Conservation (phyloP, 2,113 vertebrate species). For the Meriones unguiculatus region DNA sequence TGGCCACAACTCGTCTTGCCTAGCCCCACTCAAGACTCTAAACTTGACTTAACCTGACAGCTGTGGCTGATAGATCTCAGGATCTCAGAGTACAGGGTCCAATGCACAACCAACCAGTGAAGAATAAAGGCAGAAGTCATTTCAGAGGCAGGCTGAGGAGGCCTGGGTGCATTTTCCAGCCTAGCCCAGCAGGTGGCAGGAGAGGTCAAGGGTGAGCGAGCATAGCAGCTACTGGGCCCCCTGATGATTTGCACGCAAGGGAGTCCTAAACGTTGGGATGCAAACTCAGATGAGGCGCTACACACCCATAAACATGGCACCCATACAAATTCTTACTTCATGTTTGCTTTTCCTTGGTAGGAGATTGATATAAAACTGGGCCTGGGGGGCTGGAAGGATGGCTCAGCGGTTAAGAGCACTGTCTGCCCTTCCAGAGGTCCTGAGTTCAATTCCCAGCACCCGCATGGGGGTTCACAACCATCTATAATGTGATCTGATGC, state of each 20-base stretch:
- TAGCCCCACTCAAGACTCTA: neutral
- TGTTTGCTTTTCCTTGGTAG: conserved; percentile 47
- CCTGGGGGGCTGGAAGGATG: neutral
- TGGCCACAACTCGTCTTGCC: neutral
- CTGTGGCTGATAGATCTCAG: neutral
- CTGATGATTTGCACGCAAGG: too few relatives aligned
- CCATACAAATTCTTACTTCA: conserved; percentile 18
- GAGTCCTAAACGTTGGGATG: neutral
- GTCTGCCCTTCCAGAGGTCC: too few relatives aligned
- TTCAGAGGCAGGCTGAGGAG: neutral
- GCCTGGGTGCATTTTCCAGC: neutral
- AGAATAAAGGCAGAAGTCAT: neutral
- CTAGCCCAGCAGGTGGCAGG: neutral
- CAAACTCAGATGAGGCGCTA: accelerated
- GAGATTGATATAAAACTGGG: conserved; percentile 55
- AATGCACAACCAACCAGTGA: neutral
- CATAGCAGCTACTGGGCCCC: neutral
- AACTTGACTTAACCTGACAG: neutral
- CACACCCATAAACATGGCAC: neutral
- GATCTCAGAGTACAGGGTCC: neutral
- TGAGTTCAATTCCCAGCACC: too few relatives aligned
- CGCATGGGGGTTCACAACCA: too few relatives aligned
- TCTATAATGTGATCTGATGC: too few relatives aligned
- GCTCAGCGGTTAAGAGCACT: too few relatives aligned
- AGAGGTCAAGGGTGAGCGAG: neutral